These are phyloP conservation scores for Hucho hucho DNA, from an alignment of 2,113 vertebrate genomes.

Conservation along the genomic window DNA sequence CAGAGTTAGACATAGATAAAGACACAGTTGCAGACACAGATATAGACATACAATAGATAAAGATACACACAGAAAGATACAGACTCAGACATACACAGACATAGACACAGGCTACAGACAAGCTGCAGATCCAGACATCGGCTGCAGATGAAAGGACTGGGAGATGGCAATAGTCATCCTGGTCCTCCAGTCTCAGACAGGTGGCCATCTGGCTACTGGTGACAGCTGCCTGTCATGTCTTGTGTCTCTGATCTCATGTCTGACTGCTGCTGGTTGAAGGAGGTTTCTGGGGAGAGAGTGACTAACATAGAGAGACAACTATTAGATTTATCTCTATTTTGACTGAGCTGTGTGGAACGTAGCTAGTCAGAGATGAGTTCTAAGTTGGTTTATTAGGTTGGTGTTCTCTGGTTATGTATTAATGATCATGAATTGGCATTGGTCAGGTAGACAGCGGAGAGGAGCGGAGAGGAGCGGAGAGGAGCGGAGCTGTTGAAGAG, in stretches of 20 bases:
- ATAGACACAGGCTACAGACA: too few species aligned
- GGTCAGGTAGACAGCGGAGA: constrained; percentile 44
- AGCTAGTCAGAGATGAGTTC: too few species aligned
- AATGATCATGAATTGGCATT: constrained; percentile 51
- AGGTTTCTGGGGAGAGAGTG: constrained; percentile 10
- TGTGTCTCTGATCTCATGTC: constrained; percentile 59
- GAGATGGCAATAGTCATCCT: constrained; percentile 22
- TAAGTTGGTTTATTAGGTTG: not conserved
- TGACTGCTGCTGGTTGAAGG: constrained; percentile 37
- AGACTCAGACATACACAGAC: not conserved
- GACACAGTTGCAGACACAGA: too few species aligned
- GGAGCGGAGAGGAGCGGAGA: constrained; percentile 22
- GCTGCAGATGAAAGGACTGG: constrained; percentile 62
- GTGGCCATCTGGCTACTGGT: constrained; percentile 36
- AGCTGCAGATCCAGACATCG: too few species aligned
- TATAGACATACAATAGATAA: too few species aligned
- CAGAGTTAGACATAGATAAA: too few species aligned
- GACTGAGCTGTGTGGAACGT: too few species aligned
- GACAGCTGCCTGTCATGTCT: constrained; percentile 61
- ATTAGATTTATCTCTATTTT: not conserved
- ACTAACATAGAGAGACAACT: not conserved
- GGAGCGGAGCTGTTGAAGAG: constrained; percentile 40
- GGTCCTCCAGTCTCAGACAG: constrained; percentile 54
- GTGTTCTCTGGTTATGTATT: constrained; percentile 34
- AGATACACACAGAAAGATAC: not conserved